phyloP scores from a whole-genome alignment of 2,113 vertebrate genomes.

The Etia nguti region DNA sequence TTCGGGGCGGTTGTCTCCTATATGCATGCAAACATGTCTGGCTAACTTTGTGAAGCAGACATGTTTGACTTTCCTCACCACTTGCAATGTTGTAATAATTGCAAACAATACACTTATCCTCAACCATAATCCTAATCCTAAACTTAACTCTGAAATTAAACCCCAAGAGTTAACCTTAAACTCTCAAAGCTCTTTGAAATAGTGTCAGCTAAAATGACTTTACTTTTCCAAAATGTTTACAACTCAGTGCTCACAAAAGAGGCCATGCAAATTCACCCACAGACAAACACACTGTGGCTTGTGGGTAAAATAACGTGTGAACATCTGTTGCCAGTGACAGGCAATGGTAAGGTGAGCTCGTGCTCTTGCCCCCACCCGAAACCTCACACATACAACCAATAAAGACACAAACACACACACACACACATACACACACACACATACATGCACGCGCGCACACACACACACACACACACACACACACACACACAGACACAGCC shows the following conservation, averaged over 20 bases:
- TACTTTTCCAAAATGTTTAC: background rate
- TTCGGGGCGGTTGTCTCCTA: background rate
- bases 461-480: constrained; percentile 13
- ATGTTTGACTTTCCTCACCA: background rate
- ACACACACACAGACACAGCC: constrained; percentile 5
- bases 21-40: background rate
- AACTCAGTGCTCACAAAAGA: background rate
- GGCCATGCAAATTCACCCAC: background rate
- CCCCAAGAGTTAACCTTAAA: background rate
- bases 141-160: background rate
- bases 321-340: constrained; percentile 50
- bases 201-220: background rate
- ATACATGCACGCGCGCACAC: no score
- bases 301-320: constrained; percentile 21
- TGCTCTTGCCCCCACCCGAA: background rate
- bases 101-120: background rate
- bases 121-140: background rate
- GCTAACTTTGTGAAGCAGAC: background rate
- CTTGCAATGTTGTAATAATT: background rate
- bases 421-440: constrained; percentile 15
- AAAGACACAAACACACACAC: constrained; percentile 17
- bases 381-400: constrained; percentile 16
- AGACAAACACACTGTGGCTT: background rate
- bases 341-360: constrained; percentile 50
- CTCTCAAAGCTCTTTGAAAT: background rate